phyloP scores from a whole-genome alignment of 2,113 vertebrate species.

The Proteles cristata region DNA sequence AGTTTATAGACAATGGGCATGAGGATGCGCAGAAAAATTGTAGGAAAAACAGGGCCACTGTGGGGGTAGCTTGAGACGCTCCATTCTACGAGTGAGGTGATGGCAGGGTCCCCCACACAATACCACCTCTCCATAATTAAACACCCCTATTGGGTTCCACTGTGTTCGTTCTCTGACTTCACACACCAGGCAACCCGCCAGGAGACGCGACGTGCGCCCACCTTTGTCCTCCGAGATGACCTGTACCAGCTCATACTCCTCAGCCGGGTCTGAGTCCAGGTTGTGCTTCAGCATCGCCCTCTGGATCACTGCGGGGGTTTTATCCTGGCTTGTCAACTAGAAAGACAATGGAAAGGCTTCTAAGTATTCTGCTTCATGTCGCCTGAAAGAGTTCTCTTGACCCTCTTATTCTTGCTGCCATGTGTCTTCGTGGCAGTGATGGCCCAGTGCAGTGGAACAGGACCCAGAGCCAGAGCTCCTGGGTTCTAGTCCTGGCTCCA shows the following conservation, averaged over 20 bases:
- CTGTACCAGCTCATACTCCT: constrained; percentile 94
- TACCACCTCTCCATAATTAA: not conserved
- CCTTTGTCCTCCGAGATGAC: constrained; percentile 96
- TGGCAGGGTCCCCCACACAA: not conserved
- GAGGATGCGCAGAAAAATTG: not conserved
- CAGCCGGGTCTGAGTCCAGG: constrained; percentile 88
- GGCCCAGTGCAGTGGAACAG: not conserved
- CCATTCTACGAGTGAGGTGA: not conserved
- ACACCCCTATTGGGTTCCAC: not conserved
- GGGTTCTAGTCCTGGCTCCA: not conserved
- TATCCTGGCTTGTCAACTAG: constrained; percentile 96
- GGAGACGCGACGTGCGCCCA: not conserved
- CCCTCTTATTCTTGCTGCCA: not conserved
- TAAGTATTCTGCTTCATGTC: not conserved
- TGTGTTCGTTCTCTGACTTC: not conserved
- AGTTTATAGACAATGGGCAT: not conserved
- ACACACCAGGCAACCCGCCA: rapidly evolving
- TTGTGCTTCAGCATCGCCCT: constrained; percentile 96
- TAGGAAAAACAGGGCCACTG: not conserved
- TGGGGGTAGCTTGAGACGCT: not conserved
- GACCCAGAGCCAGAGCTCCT: not conserved
- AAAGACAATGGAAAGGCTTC: constrained; percentile 9
- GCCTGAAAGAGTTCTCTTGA: not conserved
- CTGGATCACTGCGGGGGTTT: constrained; percentile 92
- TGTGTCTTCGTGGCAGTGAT: not conserved